Percentiles rank a stretch among this genome's conserved stretches.
Conservation (phyloP, 2,797 vertebrate species). For the Tarsius wallacei region DNA sequence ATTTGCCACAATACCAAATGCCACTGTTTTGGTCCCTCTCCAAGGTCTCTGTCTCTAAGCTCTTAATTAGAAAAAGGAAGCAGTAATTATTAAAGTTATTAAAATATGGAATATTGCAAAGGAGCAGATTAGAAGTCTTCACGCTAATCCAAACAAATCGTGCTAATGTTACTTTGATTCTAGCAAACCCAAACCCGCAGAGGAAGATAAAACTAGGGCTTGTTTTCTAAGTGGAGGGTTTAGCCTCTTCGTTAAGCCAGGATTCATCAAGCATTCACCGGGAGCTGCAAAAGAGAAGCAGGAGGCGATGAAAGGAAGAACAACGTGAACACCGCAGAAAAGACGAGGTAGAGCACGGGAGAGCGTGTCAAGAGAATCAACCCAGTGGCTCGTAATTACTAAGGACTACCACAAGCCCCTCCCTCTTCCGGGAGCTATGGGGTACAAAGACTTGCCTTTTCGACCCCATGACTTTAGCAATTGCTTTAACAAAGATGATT, state of each 20-base stretch:
- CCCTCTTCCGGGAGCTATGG: not conserved
- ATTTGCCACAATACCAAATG: constrained; percentile 14
- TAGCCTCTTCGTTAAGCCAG: constrained; percentile 65
- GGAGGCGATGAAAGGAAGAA: constrained; percentile 63
- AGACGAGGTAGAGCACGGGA: not conserved
- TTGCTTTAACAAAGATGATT: not conserved
- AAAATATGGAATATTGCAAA: constrained; percentile 85
- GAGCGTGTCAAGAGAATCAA: not conserved
- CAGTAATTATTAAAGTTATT: constrained; percentile 85
- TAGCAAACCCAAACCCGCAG: constrained; percentile 77
- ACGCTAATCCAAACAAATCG: constrained; percentile 85
- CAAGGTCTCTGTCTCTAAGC: constrained; percentile 83
- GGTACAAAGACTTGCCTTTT: not conserved
- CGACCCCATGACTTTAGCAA: not conserved
- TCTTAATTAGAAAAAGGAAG: constrained; percentile 84
- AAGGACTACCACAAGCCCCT: not conserved
- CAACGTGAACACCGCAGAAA: not conserved
- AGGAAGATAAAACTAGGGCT: constrained; percentile 81
- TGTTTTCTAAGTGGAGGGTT: constrained; percentile 76
- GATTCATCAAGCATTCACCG: constrained; percentile 64
- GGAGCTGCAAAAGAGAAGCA: constrained; percentile 63
- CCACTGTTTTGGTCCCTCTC: constrained; percentile 72
- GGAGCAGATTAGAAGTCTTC: constrained; percentile 82
- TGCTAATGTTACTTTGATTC: constrained; percentile 84
- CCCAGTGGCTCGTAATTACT: not conserved